These are phyloP conservation scores for Fulica atra DNA, from an alignment of 2,113 vertebrate genomes.

Conservation along the genomic window DNA sequence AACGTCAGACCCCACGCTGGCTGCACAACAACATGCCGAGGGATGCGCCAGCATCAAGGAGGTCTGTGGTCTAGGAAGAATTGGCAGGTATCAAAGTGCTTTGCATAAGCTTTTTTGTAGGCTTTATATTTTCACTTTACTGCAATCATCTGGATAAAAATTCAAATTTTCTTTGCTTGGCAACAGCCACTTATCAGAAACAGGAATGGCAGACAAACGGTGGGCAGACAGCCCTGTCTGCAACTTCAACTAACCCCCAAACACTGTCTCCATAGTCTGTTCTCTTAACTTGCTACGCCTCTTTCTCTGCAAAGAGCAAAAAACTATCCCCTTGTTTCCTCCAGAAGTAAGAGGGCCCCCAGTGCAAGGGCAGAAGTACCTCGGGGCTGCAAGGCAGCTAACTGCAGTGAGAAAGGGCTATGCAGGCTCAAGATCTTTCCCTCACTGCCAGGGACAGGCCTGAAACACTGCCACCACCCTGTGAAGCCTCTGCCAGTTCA, in stretches of 20 bases:
- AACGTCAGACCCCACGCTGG: not conserved
- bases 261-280: not conserved
- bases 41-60: not conserved
- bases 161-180: not conserved
- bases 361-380: not conserved
- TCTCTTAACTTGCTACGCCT: not conserved
- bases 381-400: not conserved
- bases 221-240: not conserved
- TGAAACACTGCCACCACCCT: not conserved
- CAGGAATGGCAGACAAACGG: not conserved
- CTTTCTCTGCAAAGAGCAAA: not conserved
- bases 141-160: not conserved
- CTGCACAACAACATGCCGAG: not conserved
- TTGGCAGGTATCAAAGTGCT: not conserved
- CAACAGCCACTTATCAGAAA: not conserved
- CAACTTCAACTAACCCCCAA: not conserved
- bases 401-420: not conserved
- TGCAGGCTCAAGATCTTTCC: not conserved
- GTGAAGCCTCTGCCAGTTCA: slow-evolving; percentile 29
- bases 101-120: not conserved
- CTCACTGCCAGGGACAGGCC: not conserved
- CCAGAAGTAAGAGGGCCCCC: not conserved
- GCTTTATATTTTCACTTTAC: not conserved
- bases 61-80: not conserved
- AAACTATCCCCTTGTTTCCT: not conserved